A percentile compares a stretch with the other conserved stretches of the same genome.
Evolutionary conservation across 2,888 invertebrate species (phyloP).

Genomic region (Cybosia mesomella): DNA sequence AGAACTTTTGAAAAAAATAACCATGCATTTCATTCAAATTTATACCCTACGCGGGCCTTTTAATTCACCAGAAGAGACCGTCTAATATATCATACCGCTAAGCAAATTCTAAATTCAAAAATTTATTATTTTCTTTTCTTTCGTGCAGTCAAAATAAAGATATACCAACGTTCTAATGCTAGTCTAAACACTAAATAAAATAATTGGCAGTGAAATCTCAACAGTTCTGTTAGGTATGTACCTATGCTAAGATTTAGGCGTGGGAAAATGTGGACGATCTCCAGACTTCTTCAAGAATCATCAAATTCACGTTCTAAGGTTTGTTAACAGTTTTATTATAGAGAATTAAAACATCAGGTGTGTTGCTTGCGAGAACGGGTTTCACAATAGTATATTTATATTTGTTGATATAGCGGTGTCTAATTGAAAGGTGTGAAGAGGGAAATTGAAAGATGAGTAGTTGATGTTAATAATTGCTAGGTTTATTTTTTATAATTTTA

Average conservation of each 20-base stretch:
- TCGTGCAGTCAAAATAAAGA: not conserved
- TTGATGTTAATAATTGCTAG: not conserved
- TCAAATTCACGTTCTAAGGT: constrained; percentile 18
- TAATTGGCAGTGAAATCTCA: constrained; percentile 9
- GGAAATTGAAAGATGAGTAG: not conserved
- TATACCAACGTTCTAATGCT: not conserved
- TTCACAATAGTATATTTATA: not conserved
- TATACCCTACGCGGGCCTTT: not conserved
- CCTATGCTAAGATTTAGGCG: constrained; percentile 11
- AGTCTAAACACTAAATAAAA: constrained; percentile 3
- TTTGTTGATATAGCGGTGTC: not conserved
- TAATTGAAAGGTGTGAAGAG: not conserved
- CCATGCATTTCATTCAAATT: not conserved
- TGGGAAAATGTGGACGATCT: constrained; percentile 19
- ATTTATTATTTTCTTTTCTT: not conserved
- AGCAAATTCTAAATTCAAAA: not conserved
- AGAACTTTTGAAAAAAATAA: constrained; percentile 35
- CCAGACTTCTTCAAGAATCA: constrained; percentile 31
- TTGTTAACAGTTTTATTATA: constrained; percentile 34
- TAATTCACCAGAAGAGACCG: not conserved
- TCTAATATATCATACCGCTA: not conserved
- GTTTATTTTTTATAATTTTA: not conserved
- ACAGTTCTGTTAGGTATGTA: not conserved
- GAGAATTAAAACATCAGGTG: not conserved
- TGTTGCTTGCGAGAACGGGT: not conserved